Conservation (phyloP, 2,888 invertebrate genomes). For the Mythimna impura region DNA sequence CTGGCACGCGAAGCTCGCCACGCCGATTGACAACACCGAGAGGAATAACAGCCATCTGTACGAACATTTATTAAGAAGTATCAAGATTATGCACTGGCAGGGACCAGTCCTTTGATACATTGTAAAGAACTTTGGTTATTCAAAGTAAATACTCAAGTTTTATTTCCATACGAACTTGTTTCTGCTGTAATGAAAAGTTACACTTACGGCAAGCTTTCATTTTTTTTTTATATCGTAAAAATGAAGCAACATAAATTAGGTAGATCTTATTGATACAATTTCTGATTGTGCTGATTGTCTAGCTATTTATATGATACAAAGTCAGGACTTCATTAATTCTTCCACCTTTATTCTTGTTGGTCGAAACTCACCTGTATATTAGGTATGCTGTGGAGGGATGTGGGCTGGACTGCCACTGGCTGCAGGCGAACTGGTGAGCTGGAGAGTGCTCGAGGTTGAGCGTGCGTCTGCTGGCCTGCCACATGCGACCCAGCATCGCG, state of each 20-base stretch:
- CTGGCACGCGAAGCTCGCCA: constrained; percentile 86
- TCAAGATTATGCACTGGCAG: neutral
- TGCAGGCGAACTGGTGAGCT: constrained; percentile 84
- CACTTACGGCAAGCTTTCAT: neutral
- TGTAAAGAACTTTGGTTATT: too few relatives aligned
- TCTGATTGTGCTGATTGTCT: too few relatives aligned
- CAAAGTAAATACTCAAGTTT: neutral
- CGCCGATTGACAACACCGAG: constrained; percentile 83
- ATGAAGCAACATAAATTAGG: neutral
- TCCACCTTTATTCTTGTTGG: neutral
- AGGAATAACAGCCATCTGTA: constrained; percentile 90
- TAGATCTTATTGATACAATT: too few relatives aligned
- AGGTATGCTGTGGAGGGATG: constrained; percentile 87
- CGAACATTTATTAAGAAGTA: neutral
- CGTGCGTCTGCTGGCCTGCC: constrained; percentile 82
- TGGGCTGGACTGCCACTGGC: constrained; percentile 91
- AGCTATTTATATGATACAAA: neutral
- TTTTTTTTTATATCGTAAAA: neutral
- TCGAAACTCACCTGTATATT: constrained; percentile 81
- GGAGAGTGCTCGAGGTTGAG: constrained; percentile 83
- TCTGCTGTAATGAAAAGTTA: neutral
- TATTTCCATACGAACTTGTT: neutral
- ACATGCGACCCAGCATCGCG: constrained; percentile 82
- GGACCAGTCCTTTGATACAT: too few relatives aligned
- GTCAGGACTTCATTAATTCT: neutral